Evolutionary conservation across 2,797 vertebrate genomes (phyloP).

Genomic region (Enteromius fasciolatus): DNA sequence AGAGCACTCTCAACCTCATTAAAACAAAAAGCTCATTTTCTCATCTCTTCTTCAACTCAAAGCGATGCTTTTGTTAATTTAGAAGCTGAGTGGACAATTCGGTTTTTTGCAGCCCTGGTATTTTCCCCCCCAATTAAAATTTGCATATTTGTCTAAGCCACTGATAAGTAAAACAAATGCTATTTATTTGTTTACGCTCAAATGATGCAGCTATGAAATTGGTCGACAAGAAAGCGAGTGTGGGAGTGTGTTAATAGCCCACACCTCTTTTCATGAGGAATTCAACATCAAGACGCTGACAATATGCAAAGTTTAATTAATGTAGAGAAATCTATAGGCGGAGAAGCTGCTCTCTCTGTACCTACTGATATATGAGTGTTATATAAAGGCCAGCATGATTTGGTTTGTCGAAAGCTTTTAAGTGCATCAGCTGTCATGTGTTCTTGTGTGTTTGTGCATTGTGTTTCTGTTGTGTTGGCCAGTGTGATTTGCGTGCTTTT

Average conservation of each 20-base stretch:
- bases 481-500: conserved; percentile 42
- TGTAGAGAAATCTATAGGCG: conserved; percentile 44
- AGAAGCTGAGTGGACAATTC: conserved; percentile 24
- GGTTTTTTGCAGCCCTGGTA: neutral
- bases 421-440: conserved; percentile 67
- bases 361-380: conserved; percentile 47
- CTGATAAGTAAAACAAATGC: conserved; percentile 4
- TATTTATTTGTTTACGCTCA: neutral
- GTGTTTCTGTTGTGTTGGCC: conserved; percentile 59
- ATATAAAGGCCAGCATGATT: conserved; percentile 72
- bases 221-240: neutral
- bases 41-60: conserved; percentile 3
- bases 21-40: conserved; percentile 22
- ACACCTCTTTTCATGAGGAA: neutral
- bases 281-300: neutral
- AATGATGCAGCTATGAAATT: neutral
- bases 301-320: neutral
- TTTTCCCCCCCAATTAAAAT: conserved; percentile 1
- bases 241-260: neutral
- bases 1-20: conserved; percentile 40
- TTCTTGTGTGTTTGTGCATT: conserved; percentile 39
- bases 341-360: conserved; percentile 55
- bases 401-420: conserved; percentile 58
- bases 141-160: neutral
- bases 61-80: conserved; percentile 25